A percentile compares a stretch with the other conserved stretches of the same genome.
These are phyloP conservation scores for Dryobates pubescens DNA, from an alignment of 2,797 vertebrate genomes.

Conservation along the genomic window DNA sequence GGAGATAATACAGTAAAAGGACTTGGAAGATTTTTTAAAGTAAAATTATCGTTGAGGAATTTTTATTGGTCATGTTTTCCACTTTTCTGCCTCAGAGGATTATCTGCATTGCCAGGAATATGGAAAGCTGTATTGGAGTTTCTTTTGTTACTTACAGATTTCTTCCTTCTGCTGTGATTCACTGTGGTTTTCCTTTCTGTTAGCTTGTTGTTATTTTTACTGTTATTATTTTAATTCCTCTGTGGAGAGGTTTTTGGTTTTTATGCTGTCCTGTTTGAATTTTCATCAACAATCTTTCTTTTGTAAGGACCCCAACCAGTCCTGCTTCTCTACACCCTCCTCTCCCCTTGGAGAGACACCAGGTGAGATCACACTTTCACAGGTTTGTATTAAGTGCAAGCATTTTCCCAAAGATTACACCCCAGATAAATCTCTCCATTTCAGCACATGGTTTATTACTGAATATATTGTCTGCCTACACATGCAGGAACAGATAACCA, in stretches of 20 bases:
- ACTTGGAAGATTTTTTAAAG: not conserved
- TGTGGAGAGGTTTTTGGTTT: not conserved
- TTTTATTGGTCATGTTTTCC: not conserved
- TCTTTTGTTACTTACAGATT: not conserved
- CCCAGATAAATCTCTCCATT: constrained; percentile 52
- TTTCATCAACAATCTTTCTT: not conserved
- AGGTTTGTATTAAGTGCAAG: not conserved
- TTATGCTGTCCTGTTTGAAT: not conserved
- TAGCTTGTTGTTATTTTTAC: not conserved
- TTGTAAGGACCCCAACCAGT: not conserved
- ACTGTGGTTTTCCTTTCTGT: not conserved
- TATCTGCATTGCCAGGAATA: not conserved
- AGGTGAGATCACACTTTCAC: constrained; percentile 28
- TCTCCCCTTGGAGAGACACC: not conserved
- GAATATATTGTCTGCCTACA: constrained; percentile 59
- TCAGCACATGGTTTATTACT: constrained; percentile 45
- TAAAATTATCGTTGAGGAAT: not conserved
- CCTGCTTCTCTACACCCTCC: not conserved
- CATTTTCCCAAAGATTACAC: constrained; percentile 47
- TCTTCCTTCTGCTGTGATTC: not conserved
- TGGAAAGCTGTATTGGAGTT: not conserved
- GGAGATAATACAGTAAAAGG: not conserved
- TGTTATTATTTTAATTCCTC: not conserved
- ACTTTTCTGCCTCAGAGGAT: not conserved
- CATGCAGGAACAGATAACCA: constrained; percentile 48